Percentiles rank a stretch among this genome's conserved stretches.
These are phyloP conservation scores for Papilio demoleus DNA, from an alignment of 2,888 invertebrate genomes.

Conservation along the genomic window DNA sequence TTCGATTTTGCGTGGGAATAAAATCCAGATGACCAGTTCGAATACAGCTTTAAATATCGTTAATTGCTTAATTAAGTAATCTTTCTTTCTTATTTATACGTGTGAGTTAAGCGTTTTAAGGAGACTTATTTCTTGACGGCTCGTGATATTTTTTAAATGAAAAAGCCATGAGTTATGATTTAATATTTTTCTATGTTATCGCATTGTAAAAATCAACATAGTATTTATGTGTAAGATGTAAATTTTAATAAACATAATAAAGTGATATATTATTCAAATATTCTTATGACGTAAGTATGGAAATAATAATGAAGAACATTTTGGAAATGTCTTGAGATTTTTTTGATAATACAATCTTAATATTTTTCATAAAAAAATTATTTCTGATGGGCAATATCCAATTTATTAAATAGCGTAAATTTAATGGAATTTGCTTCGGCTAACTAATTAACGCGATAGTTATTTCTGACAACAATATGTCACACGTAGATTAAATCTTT, in stretches of 20 bases:
- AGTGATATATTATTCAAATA: neutral
- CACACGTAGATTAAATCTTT: slow-evolving; percentile 16
- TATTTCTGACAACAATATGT: slow-evolving; percentile 9
- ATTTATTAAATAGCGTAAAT: no score
- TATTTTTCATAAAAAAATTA: no score
- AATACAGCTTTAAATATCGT: neutral
- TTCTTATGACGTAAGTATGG: neutral
- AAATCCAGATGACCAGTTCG: slow-evolving; percentile 10
- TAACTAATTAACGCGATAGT: neutral
- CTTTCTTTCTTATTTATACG: neutral
- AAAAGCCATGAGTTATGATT: no score
- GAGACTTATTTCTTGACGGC: no score
- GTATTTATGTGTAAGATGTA: neutral
- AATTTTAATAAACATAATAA: neutral
- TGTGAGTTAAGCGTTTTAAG: no score
- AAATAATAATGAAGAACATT: neutral
- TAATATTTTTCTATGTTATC: neutral
- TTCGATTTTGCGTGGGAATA: slow-evolving; percentile 32
- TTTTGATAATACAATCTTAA: no score
- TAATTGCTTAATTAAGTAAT: slow-evolving; percentile 12
- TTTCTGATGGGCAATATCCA: no score
- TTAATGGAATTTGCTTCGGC: no score
- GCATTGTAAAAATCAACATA: neutral
- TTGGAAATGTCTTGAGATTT: no score
- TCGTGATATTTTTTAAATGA: no score